phyloP scores from a whole-genome alignment of 92 coral and sea anemone species.

The Actinernus sp. region DNA sequence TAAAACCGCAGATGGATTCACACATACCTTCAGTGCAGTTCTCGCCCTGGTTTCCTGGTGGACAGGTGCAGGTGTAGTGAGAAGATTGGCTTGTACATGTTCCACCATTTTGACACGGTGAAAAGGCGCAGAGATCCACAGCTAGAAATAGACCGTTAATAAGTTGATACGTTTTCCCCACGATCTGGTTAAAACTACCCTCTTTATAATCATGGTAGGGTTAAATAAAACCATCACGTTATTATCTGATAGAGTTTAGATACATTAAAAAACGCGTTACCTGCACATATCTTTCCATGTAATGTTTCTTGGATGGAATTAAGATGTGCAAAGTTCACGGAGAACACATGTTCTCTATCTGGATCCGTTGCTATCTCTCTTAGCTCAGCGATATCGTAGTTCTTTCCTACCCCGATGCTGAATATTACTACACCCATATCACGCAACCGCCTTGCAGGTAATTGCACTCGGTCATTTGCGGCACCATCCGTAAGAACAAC shows the following conservation, averaged over 20 bases:
- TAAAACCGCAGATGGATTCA: too few species aligned
- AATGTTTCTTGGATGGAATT: background rate
- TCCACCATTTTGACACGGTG: background rate
- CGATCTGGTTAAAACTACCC: too few species aligned
- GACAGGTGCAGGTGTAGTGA: background rate
- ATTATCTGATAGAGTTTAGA: too few species aligned
- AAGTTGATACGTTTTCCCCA: too few species aligned
- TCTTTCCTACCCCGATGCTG: constrained; percentile 66
- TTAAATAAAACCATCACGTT: too few species aligned
- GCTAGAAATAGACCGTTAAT: background rate
- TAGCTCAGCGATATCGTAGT: constrained; percentile 19
- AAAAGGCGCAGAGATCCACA: background rate
- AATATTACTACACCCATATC: constrained; percentile 69
- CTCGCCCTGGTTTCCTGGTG: background rate
- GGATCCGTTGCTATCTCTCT: constrained; percentile 78
- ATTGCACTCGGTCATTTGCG: constrained; percentile 28
- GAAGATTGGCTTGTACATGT: background rate
- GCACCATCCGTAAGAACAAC: constrained; percentile 65
- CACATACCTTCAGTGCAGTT: background rate
- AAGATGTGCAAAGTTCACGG: constrained; percentile 50
- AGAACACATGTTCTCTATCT: constrained; percentile 65
- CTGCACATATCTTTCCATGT: background rate
- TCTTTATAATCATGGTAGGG: too few species aligned
- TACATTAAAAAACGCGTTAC: too few species aligned
- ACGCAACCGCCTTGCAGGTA: constrained; percentile 62